Evolutionary conservation across 2,888 invertebrate genomes (phyloP).

Genomic region (Chesias legatella): DNA sequence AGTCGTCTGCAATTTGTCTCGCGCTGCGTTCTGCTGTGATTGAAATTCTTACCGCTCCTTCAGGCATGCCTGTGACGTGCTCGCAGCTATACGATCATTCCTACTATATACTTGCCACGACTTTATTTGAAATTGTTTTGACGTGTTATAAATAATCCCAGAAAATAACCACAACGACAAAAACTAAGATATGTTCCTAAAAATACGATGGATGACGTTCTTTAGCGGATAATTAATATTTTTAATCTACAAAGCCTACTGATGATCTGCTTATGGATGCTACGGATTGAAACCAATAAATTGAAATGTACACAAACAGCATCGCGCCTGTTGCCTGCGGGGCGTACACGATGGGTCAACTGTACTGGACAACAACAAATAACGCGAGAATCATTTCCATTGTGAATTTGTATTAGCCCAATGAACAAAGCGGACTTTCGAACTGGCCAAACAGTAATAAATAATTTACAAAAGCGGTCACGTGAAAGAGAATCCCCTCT

Average conservation of each 20-base stretch:
- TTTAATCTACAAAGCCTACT: too few species aligned
- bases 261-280: too few species aligned
- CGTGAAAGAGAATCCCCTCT: conserved; percentile 66
- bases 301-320: not conserved
- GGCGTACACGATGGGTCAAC: not conserved
- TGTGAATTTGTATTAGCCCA: conserved; percentile 46
- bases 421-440: conserved; percentile 62
- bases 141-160: too few species aligned
- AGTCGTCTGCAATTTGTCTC: conserved; percentile 59
- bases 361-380: conserved; percentile 22
- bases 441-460: conserved; percentile 71
- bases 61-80: conserved; percentile 40
- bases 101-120: too few species aligned
- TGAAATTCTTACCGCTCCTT: conserved; percentile 54
- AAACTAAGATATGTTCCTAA: too few species aligned
- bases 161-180: too few species aligned
- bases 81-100: too few species aligned
- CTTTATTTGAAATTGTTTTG: too few species aligned
- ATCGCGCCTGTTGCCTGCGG: not conserved
- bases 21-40: conserved; percentile 44
- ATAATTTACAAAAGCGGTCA: conserved; percentile 74
- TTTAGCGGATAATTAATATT: too few species aligned
- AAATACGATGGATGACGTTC: too few species aligned
- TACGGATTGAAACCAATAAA: too few species aligned
- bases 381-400: conserved; percentile 48